Evolutionary conservation across 2,797 vertebrate species (phyloP).

Genomic region (Pangasius sanitwongsei): DNA sequence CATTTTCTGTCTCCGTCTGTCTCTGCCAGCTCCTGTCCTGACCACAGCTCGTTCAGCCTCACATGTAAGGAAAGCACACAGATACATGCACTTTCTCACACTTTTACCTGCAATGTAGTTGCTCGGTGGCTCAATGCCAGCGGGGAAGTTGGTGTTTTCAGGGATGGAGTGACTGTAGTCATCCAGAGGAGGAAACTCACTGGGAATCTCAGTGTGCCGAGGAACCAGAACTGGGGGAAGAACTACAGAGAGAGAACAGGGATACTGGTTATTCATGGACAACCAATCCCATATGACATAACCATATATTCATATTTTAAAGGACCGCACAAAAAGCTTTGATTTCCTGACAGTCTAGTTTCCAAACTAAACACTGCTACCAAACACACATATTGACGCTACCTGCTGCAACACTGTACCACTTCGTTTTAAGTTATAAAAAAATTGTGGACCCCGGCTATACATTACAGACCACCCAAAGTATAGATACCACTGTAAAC

Average conservation of each 20-base stretch:
- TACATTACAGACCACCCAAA: not conserved
- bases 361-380: not conserved
- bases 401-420: not conserved
- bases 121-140: constrained; percentile 96
- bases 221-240: constrained; percentile 96
- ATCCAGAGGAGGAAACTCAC: constrained; percentile 92
- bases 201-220: constrained; percentile 94
- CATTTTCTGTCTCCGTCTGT: constrained; percentile 18
- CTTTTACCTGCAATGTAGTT: constrained; percentile 97
- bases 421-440: not conserved
- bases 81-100: not conserved
- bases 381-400: not conserved
- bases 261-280: not conserved
- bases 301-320: not conserved
- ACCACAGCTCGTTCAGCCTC: constrained; percentile 3
- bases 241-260: constrained; percentile 72
- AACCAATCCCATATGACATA: not conserved
- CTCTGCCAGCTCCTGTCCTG: constrained; percentile 13
- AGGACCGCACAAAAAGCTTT: not conserved
- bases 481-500: not conserved
- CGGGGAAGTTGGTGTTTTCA: constrained; percentile 98
- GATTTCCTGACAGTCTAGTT: not conserved
- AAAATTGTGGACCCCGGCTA: not conserved
- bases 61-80: not conserved
- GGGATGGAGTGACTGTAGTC: constrained; percentile 99